phyloP scores from a whole-genome alignment of 2,888 invertebrate species.

The Orchesellides sinensis region DNA sequence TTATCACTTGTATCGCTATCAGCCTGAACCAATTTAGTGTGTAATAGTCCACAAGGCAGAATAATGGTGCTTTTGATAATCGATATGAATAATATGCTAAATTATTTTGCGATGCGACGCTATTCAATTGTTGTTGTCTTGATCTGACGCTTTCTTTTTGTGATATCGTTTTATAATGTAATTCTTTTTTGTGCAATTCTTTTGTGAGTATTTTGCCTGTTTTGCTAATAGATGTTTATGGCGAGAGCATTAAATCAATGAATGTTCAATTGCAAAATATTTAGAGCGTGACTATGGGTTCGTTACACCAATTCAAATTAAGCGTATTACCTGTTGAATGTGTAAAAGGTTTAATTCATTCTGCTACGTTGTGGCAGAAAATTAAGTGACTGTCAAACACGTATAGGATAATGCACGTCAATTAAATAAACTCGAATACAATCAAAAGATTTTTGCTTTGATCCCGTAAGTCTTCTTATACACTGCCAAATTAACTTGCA shows the following conservation, averaged over 20 bases:
- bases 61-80: too few species aligned
- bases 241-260: conserved; percentile 33
- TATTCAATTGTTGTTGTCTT: neutral
- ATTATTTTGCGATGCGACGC: neutral
- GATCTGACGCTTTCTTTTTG: neutral
- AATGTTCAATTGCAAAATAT: conserved; percentile 49
- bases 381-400: conserved; percentile 24
- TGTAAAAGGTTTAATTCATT: neutral
- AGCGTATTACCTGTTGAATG: neutral
- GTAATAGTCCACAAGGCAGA: too few species aligned
- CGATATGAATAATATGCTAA: neutral
- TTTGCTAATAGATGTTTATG: too few species aligned
- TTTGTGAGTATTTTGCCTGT: too few species aligned
- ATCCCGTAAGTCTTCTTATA: conserved; percentile 14
- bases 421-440: conserved; percentile 47
- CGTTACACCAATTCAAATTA: conserved; percentile 56
- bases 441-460: conserved; percentile 27
- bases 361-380: conserved; percentile 14
- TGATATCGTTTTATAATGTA: neutral
- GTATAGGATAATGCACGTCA: conserved; percentile 34
- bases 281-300: conserved; percentile 58
- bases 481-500: conserved; percentile 6
- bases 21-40: too few species aligned
- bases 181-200: neutral
- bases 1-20: conserved; percentile 45